These are phyloP conservation scores for Harpalus rufipes DNA, from an alignment of 2,888 invertebrate genomes.

Conservation along the genomic window DNA sequence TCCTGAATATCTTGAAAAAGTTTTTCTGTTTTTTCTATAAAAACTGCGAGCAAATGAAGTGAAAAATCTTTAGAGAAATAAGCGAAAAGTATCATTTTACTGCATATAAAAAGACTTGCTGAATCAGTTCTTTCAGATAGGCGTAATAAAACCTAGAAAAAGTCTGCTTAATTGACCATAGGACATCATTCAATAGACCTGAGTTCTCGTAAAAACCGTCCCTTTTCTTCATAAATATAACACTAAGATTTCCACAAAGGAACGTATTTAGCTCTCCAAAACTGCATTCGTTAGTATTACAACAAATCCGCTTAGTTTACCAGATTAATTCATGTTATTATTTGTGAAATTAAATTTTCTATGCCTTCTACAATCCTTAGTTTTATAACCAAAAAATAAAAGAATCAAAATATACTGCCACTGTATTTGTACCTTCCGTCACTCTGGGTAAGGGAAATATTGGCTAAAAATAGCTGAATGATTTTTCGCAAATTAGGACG, in stretches of 20 bases:
- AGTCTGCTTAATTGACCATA: constrained; percentile 43
- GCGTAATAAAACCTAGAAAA: constrained; percentile 41
- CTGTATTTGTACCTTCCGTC: too few species aligned
- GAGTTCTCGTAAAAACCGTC: constrained; percentile 10
- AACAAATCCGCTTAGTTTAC: constrained; percentile 11
- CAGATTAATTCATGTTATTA: constrained; percentile 21
- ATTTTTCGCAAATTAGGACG: too few species aligned
- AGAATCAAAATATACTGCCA: background rate
- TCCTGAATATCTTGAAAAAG: too few species aligned
- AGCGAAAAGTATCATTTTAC: constrained; percentile 50
- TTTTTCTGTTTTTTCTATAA: background rate
- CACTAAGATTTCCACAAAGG: constrained; percentile 31
- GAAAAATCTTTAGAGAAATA: constrained; percentile 24
- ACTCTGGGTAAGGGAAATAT: too few species aligned
- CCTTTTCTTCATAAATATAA: constrained; percentile 25
- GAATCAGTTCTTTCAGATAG: constrained; percentile 30
- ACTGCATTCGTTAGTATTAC: constrained; percentile 34
- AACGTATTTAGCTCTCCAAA: constrained; percentile 12
- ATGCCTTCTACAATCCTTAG: background rate
- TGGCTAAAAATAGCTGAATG: too few species aligned
- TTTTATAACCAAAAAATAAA: background rate
- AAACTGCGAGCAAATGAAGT: constrained; percentile 16
- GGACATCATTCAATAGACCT: constrained; percentile 45
- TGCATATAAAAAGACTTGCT: constrained; percentile 44
- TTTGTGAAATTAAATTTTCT: constrained; percentile 42